phyloP scores from a whole-genome alignment of 2,888 invertebrate genomes.

The Alcis repandata region DNA sequence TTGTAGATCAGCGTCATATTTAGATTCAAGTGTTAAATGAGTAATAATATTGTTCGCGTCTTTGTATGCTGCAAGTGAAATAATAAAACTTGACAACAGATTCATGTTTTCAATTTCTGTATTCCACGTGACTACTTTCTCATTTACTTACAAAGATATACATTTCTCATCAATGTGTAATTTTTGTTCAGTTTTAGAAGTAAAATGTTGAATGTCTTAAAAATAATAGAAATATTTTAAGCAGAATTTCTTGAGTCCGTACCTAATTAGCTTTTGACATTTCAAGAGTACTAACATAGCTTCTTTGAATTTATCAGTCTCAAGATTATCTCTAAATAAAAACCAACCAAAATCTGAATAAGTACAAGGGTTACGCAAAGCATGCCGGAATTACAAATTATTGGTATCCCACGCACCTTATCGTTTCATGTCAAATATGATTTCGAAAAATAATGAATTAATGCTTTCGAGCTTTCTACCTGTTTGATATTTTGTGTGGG shows the following conservation, averaged over 20 bases:
- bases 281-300: neutral
- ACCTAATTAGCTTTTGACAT: neutral
- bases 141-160: neutral
- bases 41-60: slow-evolving; percentile 16
- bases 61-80: slow-evolving; percentile 8
- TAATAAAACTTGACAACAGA: slow-evolving; percentile 4
- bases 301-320: neutral
- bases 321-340: too few species aligned
- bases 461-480: slow-evolving; percentile 50
- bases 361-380: slow-evolving; percentile 27
- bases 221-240: too few species aligned
- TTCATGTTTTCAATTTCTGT: slow-evolving; percentile 1
- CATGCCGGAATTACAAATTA: slow-evolving; percentile 38
- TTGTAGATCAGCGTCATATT: slow-evolving; percentile 18
- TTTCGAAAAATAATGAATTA: slow-evolving; percentile 56
- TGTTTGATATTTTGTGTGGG: slow-evolving; percentile 46
- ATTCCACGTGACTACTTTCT: neutral
- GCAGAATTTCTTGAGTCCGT: too few species aligned
- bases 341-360: too few species aligned
- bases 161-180: neutral
- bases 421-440: slow-evolving; percentile 54
- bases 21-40: slow-evolving; percentile 8
- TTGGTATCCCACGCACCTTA: slow-evolving; percentile 55
- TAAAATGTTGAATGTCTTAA: too few species aligned
- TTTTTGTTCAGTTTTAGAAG: neutral